These are phyloP conservation scores for Dermolepida albohirtum DNA, from an alignment of 2,888 invertebrate species.

Conservation along the genomic window DNA sequence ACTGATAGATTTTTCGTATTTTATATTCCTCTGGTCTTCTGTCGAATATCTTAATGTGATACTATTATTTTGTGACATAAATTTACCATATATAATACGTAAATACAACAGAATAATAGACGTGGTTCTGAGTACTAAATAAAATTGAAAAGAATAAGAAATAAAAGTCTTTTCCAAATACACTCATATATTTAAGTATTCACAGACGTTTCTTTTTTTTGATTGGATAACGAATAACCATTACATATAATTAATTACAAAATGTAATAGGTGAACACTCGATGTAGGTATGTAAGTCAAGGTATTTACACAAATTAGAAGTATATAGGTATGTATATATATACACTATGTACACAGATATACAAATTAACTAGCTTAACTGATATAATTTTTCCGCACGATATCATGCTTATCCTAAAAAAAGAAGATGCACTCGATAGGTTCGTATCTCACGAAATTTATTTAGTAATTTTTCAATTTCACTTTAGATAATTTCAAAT, in stretches of 20 bases:
- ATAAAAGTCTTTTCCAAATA: constrained; percentile 51
- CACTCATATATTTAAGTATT: constrained; percentile 61
- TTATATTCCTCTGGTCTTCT: too few relatives aligned
- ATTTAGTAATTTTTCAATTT: constrained; percentile 41
- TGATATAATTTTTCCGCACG: constrained; percentile 51
- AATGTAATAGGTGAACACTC: constrained; percentile 57
- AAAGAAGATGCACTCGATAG: constrained; percentile 29
- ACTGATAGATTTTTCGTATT: too few relatives aligned
- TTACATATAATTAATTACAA: constrained; percentile 59
- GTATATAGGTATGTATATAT: constrained; percentile 46
- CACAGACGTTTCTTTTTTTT: constrained; percentile 58
- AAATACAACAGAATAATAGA: too few relatives aligned
- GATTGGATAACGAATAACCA: constrained; percentile 60
- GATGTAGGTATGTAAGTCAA: constrained; percentile 52
- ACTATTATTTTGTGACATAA: too few relatives aligned
- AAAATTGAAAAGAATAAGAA: constrained; percentile 12
- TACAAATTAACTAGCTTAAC: constrained; percentile 53
- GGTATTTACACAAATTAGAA: constrained; percentile 58
- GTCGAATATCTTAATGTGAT: too few relatives aligned
- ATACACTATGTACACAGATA: constrained; percentile 55
- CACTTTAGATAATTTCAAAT: constrained; percentile 49
- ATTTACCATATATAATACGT: too few relatives aligned
- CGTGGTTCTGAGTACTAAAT: too few relatives aligned
- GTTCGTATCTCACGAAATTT: constrained; percentile 20
- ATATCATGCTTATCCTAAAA: constrained; percentile 49